Base-by-base conservation (phyloP, 2,113 vertebrate genomes). In the Apistogramma diplotaenia region DNA sequence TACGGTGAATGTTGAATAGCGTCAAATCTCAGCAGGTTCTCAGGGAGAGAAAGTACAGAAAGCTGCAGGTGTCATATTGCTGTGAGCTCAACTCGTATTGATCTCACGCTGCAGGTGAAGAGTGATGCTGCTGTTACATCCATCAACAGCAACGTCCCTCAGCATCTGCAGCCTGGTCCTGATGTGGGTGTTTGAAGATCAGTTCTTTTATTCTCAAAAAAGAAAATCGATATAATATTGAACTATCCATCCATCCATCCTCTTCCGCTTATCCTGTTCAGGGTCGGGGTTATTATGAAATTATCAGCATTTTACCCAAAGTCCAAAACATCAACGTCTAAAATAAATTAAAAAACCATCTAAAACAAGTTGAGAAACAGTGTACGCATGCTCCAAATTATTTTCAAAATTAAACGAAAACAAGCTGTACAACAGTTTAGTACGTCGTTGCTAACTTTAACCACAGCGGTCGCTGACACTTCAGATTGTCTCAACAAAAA, bases 281-380 rank as follows among this genome's bases (percentile, higher is more conserved):
- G n/a, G n/a, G n/a, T n/a, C n/a, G n/a, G 62, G 0, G 37, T 65
- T 40, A 43, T 46, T 46, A 27, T 46, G 21, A 43, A 0, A 0
- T 27, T 13, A 67, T 67, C 61, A 43, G 37, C 61, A 67, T 19
- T 23, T 46, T 46, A 13, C 37, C 3, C 21, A 10, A 25, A 65
- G n/a, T n/a, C n/a, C n/a, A n/a, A n/a, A n/a, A n/a, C n/a, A n/a
- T n/a, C n/a, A n/a, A n/a, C n/a, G n/a, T 43, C 3, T 43, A 43
- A 43, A 46, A 67, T 23, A 43, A 8, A 18, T 46, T 18, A 25
- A 46, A 46, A 67, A 27, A 16, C 15, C 8, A 67, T 11, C 15
- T 0, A 27, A 27, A 67, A 19, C 5, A 67, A 43, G 23, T 15
- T 7, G 25, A 46, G 40, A 43, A 67, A 11, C 8, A 27, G n/a